Evolutionary conservation across 2,113 vertebrate genomes (phyloP), one percentile per base, ranked within the genome.

Genomic region (Notothenia rossii): DNA sequence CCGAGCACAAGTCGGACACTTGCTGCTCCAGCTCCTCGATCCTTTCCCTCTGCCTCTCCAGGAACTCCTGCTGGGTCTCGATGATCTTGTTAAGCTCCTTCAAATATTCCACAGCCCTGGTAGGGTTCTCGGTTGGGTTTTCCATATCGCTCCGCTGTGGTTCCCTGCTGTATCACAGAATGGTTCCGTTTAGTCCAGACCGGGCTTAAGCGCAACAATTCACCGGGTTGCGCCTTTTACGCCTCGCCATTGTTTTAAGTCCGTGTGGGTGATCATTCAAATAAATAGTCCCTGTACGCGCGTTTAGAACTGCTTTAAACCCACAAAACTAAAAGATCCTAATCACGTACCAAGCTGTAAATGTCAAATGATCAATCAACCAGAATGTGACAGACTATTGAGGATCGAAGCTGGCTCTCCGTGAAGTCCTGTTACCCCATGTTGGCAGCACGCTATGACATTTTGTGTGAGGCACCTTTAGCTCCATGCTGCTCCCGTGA

Each of bases 1-100:
- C 95, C 45, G 91, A 79, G 88, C 95, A 95, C 93, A 98, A 90
- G 87, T 94, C 95, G 75, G 95, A 93, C 94, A 98, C 96, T 96
- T 97, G 96, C 95, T 96, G 96, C 96, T 98, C 96, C 83, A 98
- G 96, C 94, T 97, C 95, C 70, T 96, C 96, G 64, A 98, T 98
- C 75, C 97, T 87, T 22, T 85, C 88, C 89, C 94, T 95, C 91
- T 98, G 97, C 84, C 95, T 94, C 92, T 96, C 96, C 92, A 98
- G 93, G 77, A 97, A 94, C 95, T 96, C 96, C 95, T 97, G 97
- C 93, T 98, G 97, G 61, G 96, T 96, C 92, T 97, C 96, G 15
- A 98, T 98, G 83, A 96, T 96, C 78, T 94, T 95, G 87, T 96
- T 96, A 40, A 96, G 95, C 94, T 97, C 96, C 79, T 95, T 95